Conservation (phyloP, 2,113 vertebrate genomes). For the Peromyscus polionotus region DNA sequence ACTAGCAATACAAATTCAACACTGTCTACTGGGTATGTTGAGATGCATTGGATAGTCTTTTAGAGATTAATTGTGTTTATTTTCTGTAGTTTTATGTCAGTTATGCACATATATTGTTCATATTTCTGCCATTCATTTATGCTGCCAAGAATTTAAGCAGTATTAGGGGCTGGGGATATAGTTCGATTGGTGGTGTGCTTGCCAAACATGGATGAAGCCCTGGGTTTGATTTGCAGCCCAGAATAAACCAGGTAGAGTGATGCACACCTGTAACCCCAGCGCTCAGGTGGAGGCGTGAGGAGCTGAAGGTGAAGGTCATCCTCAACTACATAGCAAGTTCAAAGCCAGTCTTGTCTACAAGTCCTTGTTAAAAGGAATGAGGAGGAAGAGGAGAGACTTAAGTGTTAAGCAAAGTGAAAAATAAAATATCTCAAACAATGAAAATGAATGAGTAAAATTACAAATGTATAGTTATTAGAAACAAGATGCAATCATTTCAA, state of each 20-base stretch:
- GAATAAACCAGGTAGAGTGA: background rate
- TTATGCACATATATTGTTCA: background rate
- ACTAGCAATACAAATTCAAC: background rate
- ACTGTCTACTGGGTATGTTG: background rate
- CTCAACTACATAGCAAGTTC: background rate
- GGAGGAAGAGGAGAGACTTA: background rate
- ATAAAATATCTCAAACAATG: background rate
- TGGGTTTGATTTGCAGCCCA: background rate
- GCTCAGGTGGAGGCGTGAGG: too few relatives aligned
- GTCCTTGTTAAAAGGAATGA: background rate
- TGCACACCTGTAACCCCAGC: background rate
- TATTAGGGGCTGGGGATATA: background rate
- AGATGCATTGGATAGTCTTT: background rate
- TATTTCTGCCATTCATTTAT: background rate
- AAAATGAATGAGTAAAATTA: slow-evolving; percentile 34
- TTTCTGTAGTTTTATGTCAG: background rate
- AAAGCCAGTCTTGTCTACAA: background rate
- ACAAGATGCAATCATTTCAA: background rate
- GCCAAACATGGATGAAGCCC: background rate
- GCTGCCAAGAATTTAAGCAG: slow-evolving; percentile 18
- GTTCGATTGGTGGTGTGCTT: background rate
- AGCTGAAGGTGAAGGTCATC: background rate
- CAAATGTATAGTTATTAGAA: background rate
- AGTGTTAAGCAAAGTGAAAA: slow-evolving; percentile 23
- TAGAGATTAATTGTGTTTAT: background rate